A percentile compares a stretch with the other conserved stretches of the same genome.
These are phyloP conservation scores for Corythornis leucogaster DNA, from an alignment of 2,797 vertebrate genomes.

Conservation along the genomic window DNA sequence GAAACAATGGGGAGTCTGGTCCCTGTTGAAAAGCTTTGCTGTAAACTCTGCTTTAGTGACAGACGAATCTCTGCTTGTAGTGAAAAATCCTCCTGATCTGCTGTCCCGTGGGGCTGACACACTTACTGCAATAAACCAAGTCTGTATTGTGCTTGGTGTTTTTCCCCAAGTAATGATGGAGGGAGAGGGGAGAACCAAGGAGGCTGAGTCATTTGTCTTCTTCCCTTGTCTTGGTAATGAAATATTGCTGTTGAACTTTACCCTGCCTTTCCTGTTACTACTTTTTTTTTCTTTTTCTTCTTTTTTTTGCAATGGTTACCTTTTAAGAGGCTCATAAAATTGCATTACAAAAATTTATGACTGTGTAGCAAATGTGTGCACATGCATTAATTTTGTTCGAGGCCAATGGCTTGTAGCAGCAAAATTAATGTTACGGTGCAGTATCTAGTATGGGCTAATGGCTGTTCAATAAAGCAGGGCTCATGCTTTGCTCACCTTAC, in stretches of 20 bases:
- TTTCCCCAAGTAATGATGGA: background rate
- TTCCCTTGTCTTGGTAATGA: slow-evolving; percentile 32
- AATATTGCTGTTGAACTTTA: slow-evolving; percentile 28
- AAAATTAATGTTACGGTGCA: background rate
- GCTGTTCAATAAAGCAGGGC: slow-evolving; percentile 1
- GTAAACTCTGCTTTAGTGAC: background rate
- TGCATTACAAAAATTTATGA: slow-evolving; percentile 33
- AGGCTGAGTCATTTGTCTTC: background rate
- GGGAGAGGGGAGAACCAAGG: background rate
- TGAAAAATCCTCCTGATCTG: slow-evolving; percentile 7
- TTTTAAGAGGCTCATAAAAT: slow-evolving; percentile 30
- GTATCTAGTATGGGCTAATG: slow-evolving; percentile 11
- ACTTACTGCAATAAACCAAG: background rate
- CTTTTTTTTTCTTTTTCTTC: background rate
- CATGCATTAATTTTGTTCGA: background rate
- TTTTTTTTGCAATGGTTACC: background rate
- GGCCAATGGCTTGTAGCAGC: background rate
- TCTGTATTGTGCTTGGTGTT: background rate
- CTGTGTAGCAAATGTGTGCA: background rate
- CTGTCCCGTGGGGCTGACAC: background rate
- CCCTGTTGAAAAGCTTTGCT: background rate
- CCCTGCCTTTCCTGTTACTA: background rate
- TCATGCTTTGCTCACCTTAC: background rate
- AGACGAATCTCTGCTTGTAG: background rate
- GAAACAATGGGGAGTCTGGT: background rate